phyloP scores from a whole-genome alignment of 2,888 invertebrate species.

The Rugalucina vietnamica region DNA sequence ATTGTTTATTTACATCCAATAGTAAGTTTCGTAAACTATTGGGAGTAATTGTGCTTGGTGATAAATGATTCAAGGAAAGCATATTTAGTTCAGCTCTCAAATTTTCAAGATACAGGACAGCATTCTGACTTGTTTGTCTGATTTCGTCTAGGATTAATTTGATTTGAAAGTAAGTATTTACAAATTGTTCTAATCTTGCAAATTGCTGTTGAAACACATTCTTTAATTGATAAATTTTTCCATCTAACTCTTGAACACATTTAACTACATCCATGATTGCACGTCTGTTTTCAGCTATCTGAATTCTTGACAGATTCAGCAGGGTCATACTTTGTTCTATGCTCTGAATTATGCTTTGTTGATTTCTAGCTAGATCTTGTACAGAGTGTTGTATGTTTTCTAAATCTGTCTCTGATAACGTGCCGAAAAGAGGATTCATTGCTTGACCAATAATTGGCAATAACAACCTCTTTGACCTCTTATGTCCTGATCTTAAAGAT shows the following conservation, averaged over 20 bases:
- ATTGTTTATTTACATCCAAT: constrained; percentile 6
- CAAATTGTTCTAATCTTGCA: constrained; percentile 30
- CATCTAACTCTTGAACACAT: too few relatives aligned
- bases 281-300: too few relatives aligned
- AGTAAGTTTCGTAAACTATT: constrained; percentile 13
- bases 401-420: constrained; percentile 35
- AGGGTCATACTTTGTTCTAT: constrained; percentile 17
- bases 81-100: constrained; percentile 22
- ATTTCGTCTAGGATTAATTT: constrained; percentile 15
- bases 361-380: too few relatives aligned
- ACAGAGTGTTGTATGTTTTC: too few relatives aligned
- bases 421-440: constrained; percentile 32
- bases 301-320: constrained; percentile 27
- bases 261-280: too few relatives aligned
- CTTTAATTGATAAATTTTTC: too few relatives aligned
- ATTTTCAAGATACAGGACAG: not conserved
- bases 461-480: constrained; percentile 21
- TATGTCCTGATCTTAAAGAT: not conserved
- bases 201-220: too few relatives aligned
- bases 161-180: constrained; percentile 25
- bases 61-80: constrained; percentile 21
- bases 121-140: not conserved
- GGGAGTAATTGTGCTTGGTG: constrained; percentile 18
- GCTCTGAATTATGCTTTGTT: too few relatives aligned
- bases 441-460: constrained; percentile 30